Conservation (phyloP, 2,797 vertebrate species). For the Kryptopterus vitreolus region DNA sequence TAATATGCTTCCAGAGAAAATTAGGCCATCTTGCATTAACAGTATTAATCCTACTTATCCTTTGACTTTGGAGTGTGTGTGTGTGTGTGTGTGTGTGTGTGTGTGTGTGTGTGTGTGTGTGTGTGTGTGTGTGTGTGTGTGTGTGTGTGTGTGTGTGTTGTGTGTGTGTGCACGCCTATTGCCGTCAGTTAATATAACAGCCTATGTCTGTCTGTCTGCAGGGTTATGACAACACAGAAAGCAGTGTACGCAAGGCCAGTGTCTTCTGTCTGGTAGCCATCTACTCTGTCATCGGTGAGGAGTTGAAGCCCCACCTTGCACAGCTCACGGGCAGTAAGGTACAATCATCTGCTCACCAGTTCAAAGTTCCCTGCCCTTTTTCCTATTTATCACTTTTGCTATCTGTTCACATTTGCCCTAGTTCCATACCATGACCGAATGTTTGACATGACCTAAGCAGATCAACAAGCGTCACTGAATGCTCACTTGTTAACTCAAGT, state of each 20-base stretch:
- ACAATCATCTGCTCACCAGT: slow-evolving; percentile 40
- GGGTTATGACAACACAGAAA: slow-evolving; percentile 98
- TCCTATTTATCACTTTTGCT: slow-evolving; percentile 36
- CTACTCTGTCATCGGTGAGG: slow-evolving; percentile 98
- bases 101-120: slow-evolving; percentile 33
- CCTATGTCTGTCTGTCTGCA: slow-evolving; percentile 59
- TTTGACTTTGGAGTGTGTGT: slow-evolving; percentile 11
- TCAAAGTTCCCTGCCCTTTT: slow-evolving; percentile 46
- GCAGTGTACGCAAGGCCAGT: slow-evolving; percentile 97
- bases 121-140: slow-evolving; percentile 36
- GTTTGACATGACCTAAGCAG: neutral
- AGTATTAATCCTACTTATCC: neutral
- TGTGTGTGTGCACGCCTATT: slow-evolving; percentile 18
- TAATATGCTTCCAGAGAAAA: neutral
- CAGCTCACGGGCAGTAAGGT: slow-evolving; percentile 99
- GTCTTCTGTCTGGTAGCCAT: slow-evolving; percentile 97
- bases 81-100: neutral
- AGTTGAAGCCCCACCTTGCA: slow-evolving; percentile 94
- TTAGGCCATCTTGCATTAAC: neutral
- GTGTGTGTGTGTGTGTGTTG: slow-evolving; percentile 37
- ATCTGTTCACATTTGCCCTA: slow-evolving; percentile 39
- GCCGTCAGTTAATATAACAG: neutral
- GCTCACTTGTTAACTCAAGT: neutral
- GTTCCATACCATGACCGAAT: slow-evolving; percentile 40
- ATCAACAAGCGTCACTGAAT: neutral